phyloP scores from a whole-genome alignment of 2,888 invertebrate species.

The Linnaemya vulpina region DNA sequence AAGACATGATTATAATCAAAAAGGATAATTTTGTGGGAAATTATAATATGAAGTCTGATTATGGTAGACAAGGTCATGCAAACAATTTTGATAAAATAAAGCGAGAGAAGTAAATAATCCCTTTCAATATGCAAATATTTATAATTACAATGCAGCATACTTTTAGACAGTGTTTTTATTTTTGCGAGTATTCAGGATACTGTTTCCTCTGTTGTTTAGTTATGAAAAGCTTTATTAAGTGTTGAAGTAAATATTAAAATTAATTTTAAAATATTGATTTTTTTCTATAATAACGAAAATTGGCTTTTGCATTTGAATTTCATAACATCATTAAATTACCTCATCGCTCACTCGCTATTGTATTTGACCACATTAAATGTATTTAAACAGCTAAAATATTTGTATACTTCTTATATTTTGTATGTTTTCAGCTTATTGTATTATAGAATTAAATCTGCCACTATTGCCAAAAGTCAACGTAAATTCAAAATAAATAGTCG shows the following conservation, averaged over 20 bases:
- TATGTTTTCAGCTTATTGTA: constrained; percentile 50
- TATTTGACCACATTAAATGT: too few relatives aligned
- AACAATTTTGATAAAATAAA: constrained; percentile 1
- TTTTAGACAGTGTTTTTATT: background rate
- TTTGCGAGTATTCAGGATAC: background rate
- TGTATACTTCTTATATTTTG: background rate
- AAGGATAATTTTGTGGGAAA: background rate
- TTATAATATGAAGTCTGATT: background rate
- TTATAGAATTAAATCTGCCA: constrained; percentile 61
- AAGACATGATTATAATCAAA: background rate
- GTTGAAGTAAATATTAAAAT: constrained; percentile 1
- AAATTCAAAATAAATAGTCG: constrained; percentile 51
- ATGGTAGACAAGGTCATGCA: constrained; percentile 14
- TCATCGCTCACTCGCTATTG: too few relatives aligned
- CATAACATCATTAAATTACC: too few relatives aligned
- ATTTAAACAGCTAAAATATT: too few relatives aligned
- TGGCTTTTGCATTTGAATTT: too few relatives aligned
- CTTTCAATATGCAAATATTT: constrained; percentile 24
- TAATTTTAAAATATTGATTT: background rate
- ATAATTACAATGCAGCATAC: constrained; percentile 4
- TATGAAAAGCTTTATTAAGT: background rate
- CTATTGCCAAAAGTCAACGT: constrained; percentile 14
- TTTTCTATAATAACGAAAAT: background rate
- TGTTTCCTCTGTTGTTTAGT: background rate
- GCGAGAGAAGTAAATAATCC: constrained; percentile 12